These are phyloP conservation scores for Pantala flavescens DNA, from an alignment of 1,140 invertebrate species.

Conservation along the genomic window DNA sequence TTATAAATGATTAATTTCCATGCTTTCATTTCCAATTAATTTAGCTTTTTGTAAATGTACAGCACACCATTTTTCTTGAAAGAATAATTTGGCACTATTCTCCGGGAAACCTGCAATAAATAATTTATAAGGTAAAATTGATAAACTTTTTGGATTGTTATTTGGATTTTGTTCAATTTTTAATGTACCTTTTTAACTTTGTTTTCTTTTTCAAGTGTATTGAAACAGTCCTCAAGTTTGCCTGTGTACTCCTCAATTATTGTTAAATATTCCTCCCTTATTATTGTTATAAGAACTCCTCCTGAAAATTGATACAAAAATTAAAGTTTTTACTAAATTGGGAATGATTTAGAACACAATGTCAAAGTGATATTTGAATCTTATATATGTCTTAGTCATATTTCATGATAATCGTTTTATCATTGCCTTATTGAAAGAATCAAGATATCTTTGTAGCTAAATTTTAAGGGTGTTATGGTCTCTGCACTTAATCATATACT, in stretches of 20 bases:
- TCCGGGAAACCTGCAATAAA: constrained; percentile 25
- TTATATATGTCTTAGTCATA: too few species aligned
- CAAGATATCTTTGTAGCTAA: too few species aligned
- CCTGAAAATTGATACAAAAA: neutral
- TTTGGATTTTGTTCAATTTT: neutral
- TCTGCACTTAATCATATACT: too few species aligned
- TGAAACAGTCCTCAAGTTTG: neutral
- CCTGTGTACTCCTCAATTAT: neutral
- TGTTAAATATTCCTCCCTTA: neutral
- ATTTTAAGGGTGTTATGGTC: too few species aligned
- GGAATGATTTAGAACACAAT: too few species aligned
- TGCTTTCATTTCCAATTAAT: neutral
- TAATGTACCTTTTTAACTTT: neutral
- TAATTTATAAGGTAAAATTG: neutral
- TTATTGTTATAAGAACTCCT: neutral
- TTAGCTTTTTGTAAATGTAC: constrained; percentile 22
- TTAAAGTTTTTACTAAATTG: too few species aligned
- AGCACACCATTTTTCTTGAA: constrained; percentile 31
- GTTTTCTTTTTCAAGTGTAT: neutral
- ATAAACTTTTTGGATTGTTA: neutral
- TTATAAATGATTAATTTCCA: too few species aligned
- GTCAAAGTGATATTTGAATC: too few species aligned
- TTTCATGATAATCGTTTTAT: too few species aligned
- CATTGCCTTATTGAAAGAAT: too few species aligned
- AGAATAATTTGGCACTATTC: constrained; percentile 29